These are phyloP conservation scores for Cuculus canorus DNA, from an alignment of 2,797 vertebrate genomes.

Conservation along the genomic window DNA sequence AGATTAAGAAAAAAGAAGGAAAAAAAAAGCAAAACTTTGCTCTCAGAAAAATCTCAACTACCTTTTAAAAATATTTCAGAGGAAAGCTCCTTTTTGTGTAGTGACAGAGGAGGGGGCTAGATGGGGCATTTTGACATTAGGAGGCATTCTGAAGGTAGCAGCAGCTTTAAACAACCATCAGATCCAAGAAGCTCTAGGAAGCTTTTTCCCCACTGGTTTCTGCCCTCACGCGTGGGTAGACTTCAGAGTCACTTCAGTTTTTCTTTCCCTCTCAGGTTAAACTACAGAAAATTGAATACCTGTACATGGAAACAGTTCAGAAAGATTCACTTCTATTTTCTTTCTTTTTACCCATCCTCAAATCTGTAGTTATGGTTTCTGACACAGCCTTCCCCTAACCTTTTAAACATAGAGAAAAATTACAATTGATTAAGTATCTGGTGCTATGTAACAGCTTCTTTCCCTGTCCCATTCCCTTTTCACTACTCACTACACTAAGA, in stretches of 20 bases:
- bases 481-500: background rate
- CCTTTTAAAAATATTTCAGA: background rate
- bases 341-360: background rate
- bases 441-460: background rate
- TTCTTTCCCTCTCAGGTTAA: background rate
- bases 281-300: background rate
- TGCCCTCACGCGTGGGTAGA: background rate
- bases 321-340: background rate
- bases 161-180: background rate
- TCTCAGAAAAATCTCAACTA: background rate
- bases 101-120: background rate
- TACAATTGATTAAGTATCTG: background rate
- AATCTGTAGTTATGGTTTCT: background rate
- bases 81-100: background rate
- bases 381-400: background rate
- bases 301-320: background rate
- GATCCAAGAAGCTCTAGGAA: background rate
- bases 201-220: background rate
- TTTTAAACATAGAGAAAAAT: background rate
- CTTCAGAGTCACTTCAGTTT: background rate
- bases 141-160: background rate
- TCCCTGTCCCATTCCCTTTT: background rate
- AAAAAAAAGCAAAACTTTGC: background rate
- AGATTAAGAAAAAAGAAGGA: background rate
- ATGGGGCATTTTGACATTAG: fast-evolving